Evolutionary conservation across 2,797 vertebrate species (phyloP).

Genomic region (Mormyrops boulengeri): DNA sequence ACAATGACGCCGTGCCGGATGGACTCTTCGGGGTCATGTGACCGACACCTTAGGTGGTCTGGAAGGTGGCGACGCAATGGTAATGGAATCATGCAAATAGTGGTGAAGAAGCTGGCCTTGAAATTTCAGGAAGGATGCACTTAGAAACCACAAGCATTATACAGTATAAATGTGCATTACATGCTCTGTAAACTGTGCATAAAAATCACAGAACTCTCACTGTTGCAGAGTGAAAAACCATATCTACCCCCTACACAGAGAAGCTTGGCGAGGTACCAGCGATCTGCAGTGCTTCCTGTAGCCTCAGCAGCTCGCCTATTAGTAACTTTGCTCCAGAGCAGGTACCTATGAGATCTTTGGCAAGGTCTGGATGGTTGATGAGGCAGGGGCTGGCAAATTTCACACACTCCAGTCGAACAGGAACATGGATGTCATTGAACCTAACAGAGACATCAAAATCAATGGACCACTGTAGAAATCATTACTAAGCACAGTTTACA

Average conservation of each 20-base stretch:
- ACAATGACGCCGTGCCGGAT: slow-evolving; percentile 97
- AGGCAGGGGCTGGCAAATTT: slow-evolving; percentile 98
- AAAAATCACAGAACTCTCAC: not conserved
- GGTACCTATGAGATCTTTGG: slow-evolving; percentile 95
- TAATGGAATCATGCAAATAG: not conserved
- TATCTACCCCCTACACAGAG: not conserved
- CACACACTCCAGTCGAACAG: slow-evolving; percentile 93
- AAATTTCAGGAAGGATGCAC: not conserved
- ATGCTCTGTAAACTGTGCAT: not conserved
- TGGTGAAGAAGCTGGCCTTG: not conserved
- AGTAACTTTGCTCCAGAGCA: not conserved
- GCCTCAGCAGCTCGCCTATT: not conserved
- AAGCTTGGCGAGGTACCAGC: not conserved
- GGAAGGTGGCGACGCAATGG: slow-evolving; percentile 24
- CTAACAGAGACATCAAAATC: slow-evolving; percentile 45
- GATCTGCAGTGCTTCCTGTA: not conserved
- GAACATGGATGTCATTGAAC: slow-evolving; percentile 98
- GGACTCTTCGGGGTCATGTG: slow-evolving; percentile 94
- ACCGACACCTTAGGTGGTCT: slow-evolving; percentile 93
- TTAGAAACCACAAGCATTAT: not conserved
- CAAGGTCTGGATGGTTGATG: slow-evolving; percentile 96
- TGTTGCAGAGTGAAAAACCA: not conserved
- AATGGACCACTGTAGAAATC: not conserved
- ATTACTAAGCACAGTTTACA: not conserved
- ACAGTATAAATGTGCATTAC: not conserved